Percentiles rank a stretch among this genome's conserved stretches.
Evolutionary conservation across 1,140 invertebrate genomes (phyloP).

Genomic region (Calephelis virginiensis): DNA sequence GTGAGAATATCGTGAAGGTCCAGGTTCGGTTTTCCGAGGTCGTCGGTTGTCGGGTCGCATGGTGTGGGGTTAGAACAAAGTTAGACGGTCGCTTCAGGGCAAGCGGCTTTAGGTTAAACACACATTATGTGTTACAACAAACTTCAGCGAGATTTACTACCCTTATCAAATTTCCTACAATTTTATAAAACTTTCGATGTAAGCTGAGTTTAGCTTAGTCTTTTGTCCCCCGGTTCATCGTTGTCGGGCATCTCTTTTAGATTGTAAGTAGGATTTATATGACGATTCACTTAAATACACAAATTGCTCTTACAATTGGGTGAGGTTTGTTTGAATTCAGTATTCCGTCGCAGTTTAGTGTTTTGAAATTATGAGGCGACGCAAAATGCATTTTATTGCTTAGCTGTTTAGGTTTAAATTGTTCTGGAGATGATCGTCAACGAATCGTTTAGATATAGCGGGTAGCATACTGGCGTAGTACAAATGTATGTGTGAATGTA

Average conservation of each 20-base stretch:
- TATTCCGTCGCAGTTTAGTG: constrained; percentile 46
- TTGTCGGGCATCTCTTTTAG: constrained; percentile 53
- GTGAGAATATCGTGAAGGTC: constrained; percentile 38
- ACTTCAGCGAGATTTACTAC: constrained; percentile 61
- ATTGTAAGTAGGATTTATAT: constrained; percentile 61
- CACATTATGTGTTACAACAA: constrained; percentile 67
- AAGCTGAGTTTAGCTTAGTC: constrained; percentile 45
- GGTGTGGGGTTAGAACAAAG: constrained; percentile 53
- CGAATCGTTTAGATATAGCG: constrained; percentile 49
- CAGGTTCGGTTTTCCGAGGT: constrained; percentile 23
- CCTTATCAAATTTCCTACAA: constrained; percentile 26
- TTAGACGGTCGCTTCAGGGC: constrained; percentile 35
- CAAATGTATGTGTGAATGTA: constrained; percentile 66
- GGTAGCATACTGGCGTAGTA: constrained; percentile 75
- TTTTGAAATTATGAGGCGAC: constrained; percentile 41
- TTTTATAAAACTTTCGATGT: constrained; percentile 38
- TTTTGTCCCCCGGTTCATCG: constrained; percentile 35
- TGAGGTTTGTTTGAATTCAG: constrained; percentile 42
- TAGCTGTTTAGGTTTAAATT: constrained; percentile 49
- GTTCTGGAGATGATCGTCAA: constrained; percentile 49
- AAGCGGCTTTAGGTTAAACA: constrained; percentile 62
- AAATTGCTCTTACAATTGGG: constrained; percentile 38
- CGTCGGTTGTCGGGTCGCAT: constrained; percentile 29
- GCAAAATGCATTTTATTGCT: constrained; percentile 58
- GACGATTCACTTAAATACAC: constrained; percentile 40